Evolutionary conservation across 2,888 invertebrate species (phyloP), one percentile per base, ranked within the genome.

Genomic region (Steromphala cineraria): DNA sequence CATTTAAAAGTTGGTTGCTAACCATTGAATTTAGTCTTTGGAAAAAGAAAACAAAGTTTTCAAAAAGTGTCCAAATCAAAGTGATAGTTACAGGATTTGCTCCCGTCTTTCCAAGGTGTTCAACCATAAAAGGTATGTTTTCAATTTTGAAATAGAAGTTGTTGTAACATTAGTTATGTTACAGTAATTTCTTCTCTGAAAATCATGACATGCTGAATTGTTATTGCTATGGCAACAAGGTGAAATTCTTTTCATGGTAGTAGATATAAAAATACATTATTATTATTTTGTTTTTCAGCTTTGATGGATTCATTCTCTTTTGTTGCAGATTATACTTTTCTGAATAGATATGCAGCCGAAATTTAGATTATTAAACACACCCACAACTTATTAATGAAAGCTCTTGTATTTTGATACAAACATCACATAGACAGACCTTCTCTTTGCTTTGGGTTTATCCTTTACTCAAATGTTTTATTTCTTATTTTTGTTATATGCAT

Each of bases 401-500:
- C 62, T 62, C n/a, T 62, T 62, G 62, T 62, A 62, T 62, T 24
- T 62, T 62, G 15, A 28, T 24, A 62, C 36, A n/a, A 40, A 36
- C 71, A 71, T 71, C 71, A 40, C 71, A 71, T 71, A 71, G 71
- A 31, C 71, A 31, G 19, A 71, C 40, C 71, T 71, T 40, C 71
- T 71, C 40, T 71, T 40, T 71, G 71, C 71, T 71, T 62, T 71
- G 71, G 71, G 71, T 71, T 71, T 31, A 71, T 36, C 40, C 71
- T 71, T 62, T 62, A 71, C 40, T 71, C 40, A 71, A 40, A 71
- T 71, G 71, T 71, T 71, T 71, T 40, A 71, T 71, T 71, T 71
- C 71, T 71, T 19, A 71, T 71, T 71, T 71, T 71, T 15, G 31
- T 71, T 71, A 71, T 71, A 71, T 71, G 71, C 71, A 71, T 71